phyloP scores from a whole-genome alignment of 2,797 vertebrate species.

The Melanotaenia pygmaea region DNA sequence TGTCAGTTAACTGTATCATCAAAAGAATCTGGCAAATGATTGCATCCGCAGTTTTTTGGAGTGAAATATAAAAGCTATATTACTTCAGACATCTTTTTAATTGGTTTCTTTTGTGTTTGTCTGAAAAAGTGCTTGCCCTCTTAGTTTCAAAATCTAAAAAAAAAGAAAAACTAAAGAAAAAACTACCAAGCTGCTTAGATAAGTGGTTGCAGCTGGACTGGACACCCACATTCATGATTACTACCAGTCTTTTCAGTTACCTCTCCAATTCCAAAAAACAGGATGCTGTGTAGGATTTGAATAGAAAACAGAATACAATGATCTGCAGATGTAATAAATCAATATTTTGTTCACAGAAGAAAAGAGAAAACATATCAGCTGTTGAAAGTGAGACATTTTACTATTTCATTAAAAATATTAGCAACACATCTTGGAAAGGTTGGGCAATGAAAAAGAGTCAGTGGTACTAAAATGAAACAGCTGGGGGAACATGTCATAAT shows the following conservation, averaged over 20 bases:
- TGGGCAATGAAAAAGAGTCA: not conserved
- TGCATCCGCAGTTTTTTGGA: not conserved
- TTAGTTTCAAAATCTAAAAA: not conserved
- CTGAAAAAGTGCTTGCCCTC: not conserved
- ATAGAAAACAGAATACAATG: not conserved
- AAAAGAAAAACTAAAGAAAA: not conserved
- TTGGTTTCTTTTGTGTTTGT: not conserved
- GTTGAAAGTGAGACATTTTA: not conserved
- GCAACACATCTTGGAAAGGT: not conserved
- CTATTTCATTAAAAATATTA: not conserved
- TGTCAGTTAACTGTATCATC: slow-evolving; percentile 23
- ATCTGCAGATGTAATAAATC: not conserved
- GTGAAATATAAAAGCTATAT: not conserved
- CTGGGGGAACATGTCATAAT: not conserved
- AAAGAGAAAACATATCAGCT: not conserved
- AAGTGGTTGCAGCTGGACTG: slow-evolving; percentile 3
- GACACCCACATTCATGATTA: not conserved
- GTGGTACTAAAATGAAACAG: not conserved
- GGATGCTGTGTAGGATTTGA: not conserved
- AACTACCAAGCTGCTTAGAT: not conserved
- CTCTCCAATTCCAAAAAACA: not conserved
- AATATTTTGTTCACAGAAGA: not conserved
- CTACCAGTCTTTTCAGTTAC: not conserved
- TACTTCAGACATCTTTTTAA: not conserved
- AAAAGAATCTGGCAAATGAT: slow-evolving; percentile 20